Percentiles rank a stretch among this genome's conserved stretches.
These are phyloP conservation scores for Branchipolynoe longqiensis DNA, from an alignment of 2,888 invertebrate genomes.

Conservation along the genomic window DNA sequence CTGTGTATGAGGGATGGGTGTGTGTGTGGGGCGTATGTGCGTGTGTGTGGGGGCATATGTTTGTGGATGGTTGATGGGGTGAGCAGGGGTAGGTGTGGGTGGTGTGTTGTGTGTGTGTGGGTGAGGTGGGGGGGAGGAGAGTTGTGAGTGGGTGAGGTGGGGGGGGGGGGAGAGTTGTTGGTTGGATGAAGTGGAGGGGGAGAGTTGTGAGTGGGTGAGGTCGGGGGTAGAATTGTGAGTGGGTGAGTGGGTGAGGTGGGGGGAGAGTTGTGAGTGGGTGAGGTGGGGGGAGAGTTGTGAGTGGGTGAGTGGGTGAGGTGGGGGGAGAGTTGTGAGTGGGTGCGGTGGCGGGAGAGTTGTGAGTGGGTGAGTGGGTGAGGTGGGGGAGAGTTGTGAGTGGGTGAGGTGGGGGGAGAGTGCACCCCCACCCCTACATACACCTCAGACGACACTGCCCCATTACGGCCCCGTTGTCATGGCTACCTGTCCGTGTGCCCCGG, in stretches of 20 bases:
- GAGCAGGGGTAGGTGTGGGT: too few relatives aligned
- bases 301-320: not conserved
- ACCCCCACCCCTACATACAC: not conserved
- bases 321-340: not conserved
- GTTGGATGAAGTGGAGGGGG: too few relatives aligned
- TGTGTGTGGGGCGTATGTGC: too few relatives aligned
- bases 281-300: not conserved
- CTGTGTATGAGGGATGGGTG: too few relatives aligned
- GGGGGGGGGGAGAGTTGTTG: too few relatives aligned
- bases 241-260: too few relatives aligned
- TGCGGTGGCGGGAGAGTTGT: not conserved
- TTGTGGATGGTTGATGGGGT: not conserved
- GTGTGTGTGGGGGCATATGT: too few relatives aligned
- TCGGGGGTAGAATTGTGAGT: too few relatives aligned
- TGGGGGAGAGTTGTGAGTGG: not conserved
- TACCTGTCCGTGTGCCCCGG: constrained; percentile 29
- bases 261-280: not conserved
- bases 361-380: not conserved
- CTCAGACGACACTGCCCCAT: not conserved
- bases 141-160: too few relatives aligned
- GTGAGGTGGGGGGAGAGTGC: not conserved
- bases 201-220: too few relatives aligned
- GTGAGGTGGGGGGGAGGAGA: too few relatives aligned
- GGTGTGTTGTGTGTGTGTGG: too few relatives aligned
- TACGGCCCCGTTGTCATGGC: not conserved